A percentile compares a stretch with the other conserved stretches of the same genome.
phyloP scores from a whole-genome alignment of 2,888 invertebrate species.

The Branchellion lobata region DNA sequence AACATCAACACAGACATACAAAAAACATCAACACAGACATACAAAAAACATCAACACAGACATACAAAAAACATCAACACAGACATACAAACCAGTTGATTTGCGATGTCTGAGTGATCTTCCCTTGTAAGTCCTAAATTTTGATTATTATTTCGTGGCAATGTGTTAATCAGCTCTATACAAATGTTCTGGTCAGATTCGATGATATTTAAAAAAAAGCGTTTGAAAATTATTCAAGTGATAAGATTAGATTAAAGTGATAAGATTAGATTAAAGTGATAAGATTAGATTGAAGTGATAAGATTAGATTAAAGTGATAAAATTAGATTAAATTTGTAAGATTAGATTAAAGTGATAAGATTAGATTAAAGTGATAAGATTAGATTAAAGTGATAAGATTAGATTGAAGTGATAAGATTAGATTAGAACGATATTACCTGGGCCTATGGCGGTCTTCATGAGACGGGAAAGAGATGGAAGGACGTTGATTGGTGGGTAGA shows the following conservation, averaged over 20 bases:
- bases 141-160: too few species aligned
- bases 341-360: background rate
- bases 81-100: background rate
- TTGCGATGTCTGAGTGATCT: background rate
- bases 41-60: background rate
- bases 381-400: too few species aligned
- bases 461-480: conserved; percentile 98
- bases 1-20: background rate
- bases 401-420: too few species aligned
- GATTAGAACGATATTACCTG: too few species aligned
- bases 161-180: background rate
- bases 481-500: conserved; percentile 99
- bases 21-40: background rate
- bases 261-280: too few species aligned
- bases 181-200: too few species aligned
- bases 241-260: too few species aligned
- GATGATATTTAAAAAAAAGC: too few species aligned
- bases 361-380: background rate
- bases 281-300: too few species aligned
- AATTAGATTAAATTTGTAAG: background rate
- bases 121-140: background rate
- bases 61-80: background rate
- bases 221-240: background rate
- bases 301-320: background rate
- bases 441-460: conserved; percentile 99